Evolutionary conservation across 1,140 invertebrate genomes (phyloP).

Genomic region (Stenopsyche tienmushanensis): DNA sequence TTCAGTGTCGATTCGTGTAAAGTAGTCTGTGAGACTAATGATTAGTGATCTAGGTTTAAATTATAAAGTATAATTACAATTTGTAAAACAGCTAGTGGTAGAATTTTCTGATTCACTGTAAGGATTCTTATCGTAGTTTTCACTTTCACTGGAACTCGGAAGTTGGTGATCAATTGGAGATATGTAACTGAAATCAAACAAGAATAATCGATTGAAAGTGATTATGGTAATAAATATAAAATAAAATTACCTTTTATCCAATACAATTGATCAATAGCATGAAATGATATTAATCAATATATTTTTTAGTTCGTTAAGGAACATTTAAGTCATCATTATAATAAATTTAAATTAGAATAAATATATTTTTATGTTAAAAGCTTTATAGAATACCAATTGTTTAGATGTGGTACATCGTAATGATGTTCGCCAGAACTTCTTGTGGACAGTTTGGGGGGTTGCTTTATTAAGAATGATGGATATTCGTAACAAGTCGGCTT

Average conservation of each 20-base stretch:
- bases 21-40: no score
- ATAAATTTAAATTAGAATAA: not conserved
- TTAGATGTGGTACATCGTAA: constrained; percentile 80
- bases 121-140: constrained; percentile 66
- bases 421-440: constrained; percentile 68
- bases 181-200: constrained; percentile 54
- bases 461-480: constrained; percentile 40
- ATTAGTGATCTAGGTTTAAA: not conserved
- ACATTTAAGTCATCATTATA: not conserved
- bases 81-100: constrained; percentile 64
- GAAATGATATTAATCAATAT: not conserved
- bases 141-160: constrained; percentile 61
- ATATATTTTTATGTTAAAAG: not conserved
- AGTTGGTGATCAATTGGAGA: constrained; percentile 62
- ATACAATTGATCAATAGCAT: not conserved
- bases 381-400: constrained; percentile 48
- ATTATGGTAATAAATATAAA: not conserved
- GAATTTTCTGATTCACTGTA: constrained; percentile 69
- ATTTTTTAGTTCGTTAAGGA: no score
- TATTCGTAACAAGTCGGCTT: constrained; percentile 38
- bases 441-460: constrained; percentile 23
- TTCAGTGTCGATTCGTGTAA: no score
- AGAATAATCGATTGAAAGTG: not conserved
- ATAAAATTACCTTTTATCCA: no score
- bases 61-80: constrained; percentile 54